A percentile compares a stretch with the other conserved stretches of the same genome.
These are phyloP conservation scores for Gnatocerus cornutus DNA, from an alignment of 2,888 invertebrate genomes.

Conservation along the genomic window DNA sequence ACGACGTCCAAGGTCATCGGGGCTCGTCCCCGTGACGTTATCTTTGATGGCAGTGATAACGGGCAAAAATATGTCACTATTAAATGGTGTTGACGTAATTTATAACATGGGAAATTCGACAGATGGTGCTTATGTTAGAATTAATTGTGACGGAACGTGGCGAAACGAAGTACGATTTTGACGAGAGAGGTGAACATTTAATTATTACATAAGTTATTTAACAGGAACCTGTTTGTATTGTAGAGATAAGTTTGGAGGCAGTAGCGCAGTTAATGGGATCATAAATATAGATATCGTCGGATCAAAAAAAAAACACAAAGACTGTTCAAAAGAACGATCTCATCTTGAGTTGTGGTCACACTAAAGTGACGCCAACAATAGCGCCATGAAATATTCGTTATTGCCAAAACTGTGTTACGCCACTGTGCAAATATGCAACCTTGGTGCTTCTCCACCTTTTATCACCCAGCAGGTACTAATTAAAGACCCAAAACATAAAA, in stretches of 20 bases:
- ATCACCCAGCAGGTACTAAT: not conserved
- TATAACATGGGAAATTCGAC: constrained; percentile 35
- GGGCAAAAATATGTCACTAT: constrained; percentile 29
- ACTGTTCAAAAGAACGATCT: too few relatives aligned
- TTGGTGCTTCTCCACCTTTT: not conserved
- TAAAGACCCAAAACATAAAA: not conserved
- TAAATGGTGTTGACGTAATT: constrained; percentile 30
- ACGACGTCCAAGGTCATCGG: constrained; percentile 25
- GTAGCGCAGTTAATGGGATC: constrained; percentile 1
- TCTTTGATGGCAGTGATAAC: constrained; percentile 27
- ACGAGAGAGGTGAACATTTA: constrained; percentile 24
- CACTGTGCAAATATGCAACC: not conserved
- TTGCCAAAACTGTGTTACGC: not conserved
- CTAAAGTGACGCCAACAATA: too few relatives aligned
- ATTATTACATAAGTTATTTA: constrained; percentile 30
- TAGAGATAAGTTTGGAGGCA: not conserved
- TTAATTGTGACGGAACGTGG: constrained; percentile 32
- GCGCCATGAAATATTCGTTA: too few relatives aligned
- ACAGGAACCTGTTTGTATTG: constrained; percentile 17
- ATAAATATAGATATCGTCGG: too few relatives aligned
- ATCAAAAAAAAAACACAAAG: too few relatives aligned
- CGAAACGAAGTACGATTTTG: constrained; percentile 21
- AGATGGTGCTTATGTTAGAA: constrained; percentile 30
- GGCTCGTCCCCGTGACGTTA: constrained; percentile 28
- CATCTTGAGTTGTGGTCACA: too few relatives aligned